These are phyloP conservation scores for Plecturocebus donacophilus DNA, from an alignment of 2,113 vertebrate genomes.

Conservation along the genomic window DNA sequence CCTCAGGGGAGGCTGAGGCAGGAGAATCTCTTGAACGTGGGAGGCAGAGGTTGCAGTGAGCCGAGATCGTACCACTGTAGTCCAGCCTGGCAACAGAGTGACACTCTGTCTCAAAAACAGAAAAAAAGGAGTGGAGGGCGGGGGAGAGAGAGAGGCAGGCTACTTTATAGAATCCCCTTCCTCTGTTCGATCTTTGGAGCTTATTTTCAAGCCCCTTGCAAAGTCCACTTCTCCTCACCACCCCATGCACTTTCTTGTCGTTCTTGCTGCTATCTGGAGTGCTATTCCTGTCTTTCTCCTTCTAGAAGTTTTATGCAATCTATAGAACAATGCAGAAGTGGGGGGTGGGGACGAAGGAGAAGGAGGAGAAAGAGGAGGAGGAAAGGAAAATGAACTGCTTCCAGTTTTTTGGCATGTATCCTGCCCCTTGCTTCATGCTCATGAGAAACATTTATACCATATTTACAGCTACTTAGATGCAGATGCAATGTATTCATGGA, in stretches of 20 bases:
- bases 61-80: too few species aligned
- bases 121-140: not conserved
- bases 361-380: not conserved
- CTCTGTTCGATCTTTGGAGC: not conserved
- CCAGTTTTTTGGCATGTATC: not conserved
- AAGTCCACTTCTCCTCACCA: not conserved
- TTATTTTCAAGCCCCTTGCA: not conserved
- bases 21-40: too few species aligned
- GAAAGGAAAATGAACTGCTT: not conserved
- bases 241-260: not conserved
- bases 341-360: not conserved
- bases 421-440: not conserved
- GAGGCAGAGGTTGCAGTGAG: too few species aligned
- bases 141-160: too few species aligned
- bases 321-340: not conserved
- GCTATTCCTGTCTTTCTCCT: not conserved
- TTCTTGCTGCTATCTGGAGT: not conserved
- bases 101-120: too few species aligned
- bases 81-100: too few species aligned
- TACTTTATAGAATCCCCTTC: not conserved
- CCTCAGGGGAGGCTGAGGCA: too few species aligned
- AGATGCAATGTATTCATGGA: rapidly evolving
- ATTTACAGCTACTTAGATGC: not conserved
- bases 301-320: not conserved
- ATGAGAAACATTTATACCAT: rapidly evolving